Base-by-base conservation (phyloP, 2,888 invertebrate genomes). In the Acanthosepion lycidas region DNA sequence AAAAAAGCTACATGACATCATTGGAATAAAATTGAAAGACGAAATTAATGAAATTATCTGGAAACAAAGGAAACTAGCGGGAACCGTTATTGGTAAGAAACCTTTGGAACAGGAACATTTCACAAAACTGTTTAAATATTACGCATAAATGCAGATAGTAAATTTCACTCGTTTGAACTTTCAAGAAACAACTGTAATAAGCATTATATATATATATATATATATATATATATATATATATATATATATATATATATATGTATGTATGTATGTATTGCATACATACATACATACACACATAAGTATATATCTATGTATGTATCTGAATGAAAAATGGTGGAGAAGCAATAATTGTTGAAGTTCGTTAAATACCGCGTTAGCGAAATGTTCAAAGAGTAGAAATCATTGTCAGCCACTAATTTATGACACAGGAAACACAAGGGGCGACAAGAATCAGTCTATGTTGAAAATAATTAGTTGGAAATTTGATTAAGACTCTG, bases 351-450 rank as follows among this genome's bases (percentile, higher is more conserved):
- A 23, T 59, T 59, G 20, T 5, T 59, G 6, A 23, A 59, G 23
- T 59, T 20, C 59, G 59, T 59, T 59, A 23, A 59, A 59, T 55
- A 59, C 20, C 20, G 59, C 20, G 2, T 59, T 12, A n/a, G n/a
- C n/a, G n/a, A n/a, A n/a, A n/a, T 78, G 78, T 78, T 78, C n/a
- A n/a, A n/a, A 78, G 78, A 78, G n/a, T n/a, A 12, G 78, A 78
- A 78, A 78, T 78, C 78, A n/a, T 78, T 78, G 78, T 78, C 18
- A n/a, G 78, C 78, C 78, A n/a, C 33, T n/a, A 78, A 78, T 78
- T 78, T 78, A n/a, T 78, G 78, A 78, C 78, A 33, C 78, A 23
- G 78, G 78, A n/a, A 78, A 78, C 78, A 78, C 78, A 78, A 78
- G n/a, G 78, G 78, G 78, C n/a, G n/a, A 78, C 78, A 78, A 78